These are phyloP conservation scores for Cyprinodon diabolis DNA, from an alignment of 2,797 vertebrate genomes.

Conservation along the genomic window DNA sequence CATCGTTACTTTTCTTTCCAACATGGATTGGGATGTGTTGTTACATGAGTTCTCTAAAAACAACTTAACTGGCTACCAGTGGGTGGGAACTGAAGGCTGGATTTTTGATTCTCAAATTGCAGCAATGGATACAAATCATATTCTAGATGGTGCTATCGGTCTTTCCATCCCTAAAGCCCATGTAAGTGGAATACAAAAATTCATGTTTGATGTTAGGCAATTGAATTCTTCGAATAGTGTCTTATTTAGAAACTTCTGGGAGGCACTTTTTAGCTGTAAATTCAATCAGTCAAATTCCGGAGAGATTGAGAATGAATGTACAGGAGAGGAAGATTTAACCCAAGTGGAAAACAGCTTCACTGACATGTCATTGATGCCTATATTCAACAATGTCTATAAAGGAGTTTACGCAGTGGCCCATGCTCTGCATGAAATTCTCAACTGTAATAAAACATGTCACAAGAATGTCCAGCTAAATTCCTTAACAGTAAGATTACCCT, in stretches of 20 bases:
- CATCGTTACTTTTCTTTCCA: constrained; percentile 64
- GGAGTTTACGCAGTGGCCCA: constrained; percentile 78
- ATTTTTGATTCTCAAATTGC: constrained; percentile 72
- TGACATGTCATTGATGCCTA: constrained; percentile 76
- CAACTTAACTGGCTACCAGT: constrained; percentile 77
- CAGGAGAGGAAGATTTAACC: constrained; percentile 62
- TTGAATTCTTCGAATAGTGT: constrained; percentile 61
- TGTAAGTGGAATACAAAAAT: constrained; percentile 69
- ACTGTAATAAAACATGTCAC: constrained; percentile 67
- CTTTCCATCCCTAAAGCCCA: constrained; percentile 73
- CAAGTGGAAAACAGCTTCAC: constrained; percentile 64
- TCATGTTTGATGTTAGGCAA: constrained; percentile 68
- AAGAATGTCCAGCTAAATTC: constrained; percentile 50
- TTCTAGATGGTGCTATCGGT: constrained; percentile 77
- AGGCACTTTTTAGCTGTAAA: constrained; percentile 70
- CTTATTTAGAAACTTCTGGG: constrained; percentile 76
- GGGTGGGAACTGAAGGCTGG: constrained; percentile 77
- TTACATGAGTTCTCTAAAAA: constrained; percentile 50
- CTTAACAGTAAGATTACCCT: constrained; percentile 43
- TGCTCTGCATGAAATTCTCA: constrained; percentile 65
- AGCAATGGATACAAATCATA: constrained; percentile 53
- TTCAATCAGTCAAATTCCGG: constrained; percentile 48
- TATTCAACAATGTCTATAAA: constrained; percentile 78
- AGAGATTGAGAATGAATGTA: constrained; percentile 45
- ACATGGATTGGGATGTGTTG: constrained; percentile 56